Percentiles rank a stretch among this genome's conserved stretches.
Evolutionary conservation across 2,797 vertebrate genomes (phyloP).

Genomic region (Lycodopsis pacificus): DNA sequence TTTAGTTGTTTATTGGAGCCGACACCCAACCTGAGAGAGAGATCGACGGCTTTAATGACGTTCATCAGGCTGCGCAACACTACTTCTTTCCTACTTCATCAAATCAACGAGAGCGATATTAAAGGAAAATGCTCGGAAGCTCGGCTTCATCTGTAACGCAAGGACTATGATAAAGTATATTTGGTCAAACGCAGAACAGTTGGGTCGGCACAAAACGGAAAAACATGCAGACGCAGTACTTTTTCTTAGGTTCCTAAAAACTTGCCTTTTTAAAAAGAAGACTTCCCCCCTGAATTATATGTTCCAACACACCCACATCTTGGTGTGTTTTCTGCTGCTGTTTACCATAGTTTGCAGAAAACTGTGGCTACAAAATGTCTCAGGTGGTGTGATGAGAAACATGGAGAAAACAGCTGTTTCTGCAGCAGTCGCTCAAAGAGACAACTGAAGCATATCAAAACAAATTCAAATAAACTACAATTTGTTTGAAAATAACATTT

Average conservation of each 20-base stretch:
- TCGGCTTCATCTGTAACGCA: not conserved
- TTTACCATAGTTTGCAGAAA: not conserved
- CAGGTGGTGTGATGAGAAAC: not conserved
- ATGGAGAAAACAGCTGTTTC: not conserved
- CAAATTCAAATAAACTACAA: not conserved
- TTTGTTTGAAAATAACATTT: not conserved
- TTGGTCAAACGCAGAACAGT: not conserved
- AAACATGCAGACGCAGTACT: not conserved
- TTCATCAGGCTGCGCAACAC: conserved; percentile 5
- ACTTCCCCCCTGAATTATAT: not conserved
- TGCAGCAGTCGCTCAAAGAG: no score
- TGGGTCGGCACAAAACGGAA: not conserved
- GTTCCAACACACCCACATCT: no score
- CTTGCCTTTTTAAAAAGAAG: not conserved
- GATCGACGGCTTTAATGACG: conserved; percentile 26
- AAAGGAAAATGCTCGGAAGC: not conserved
- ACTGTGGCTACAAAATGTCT: not conserved
- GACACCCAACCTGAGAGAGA: conserved; percentile 35
- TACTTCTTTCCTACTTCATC: conserved; percentile 9
- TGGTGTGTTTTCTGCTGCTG: not conserved
- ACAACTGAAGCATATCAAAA: not conserved
- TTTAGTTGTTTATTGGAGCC: conserved; percentile 55
- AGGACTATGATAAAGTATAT: not conserved
- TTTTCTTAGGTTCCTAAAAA: not conserved
- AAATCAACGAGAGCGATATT: conserved; percentile 4